Base-by-base conservation (phyloP, 1,140 invertebrate species). In the Apis florea region DNA sequence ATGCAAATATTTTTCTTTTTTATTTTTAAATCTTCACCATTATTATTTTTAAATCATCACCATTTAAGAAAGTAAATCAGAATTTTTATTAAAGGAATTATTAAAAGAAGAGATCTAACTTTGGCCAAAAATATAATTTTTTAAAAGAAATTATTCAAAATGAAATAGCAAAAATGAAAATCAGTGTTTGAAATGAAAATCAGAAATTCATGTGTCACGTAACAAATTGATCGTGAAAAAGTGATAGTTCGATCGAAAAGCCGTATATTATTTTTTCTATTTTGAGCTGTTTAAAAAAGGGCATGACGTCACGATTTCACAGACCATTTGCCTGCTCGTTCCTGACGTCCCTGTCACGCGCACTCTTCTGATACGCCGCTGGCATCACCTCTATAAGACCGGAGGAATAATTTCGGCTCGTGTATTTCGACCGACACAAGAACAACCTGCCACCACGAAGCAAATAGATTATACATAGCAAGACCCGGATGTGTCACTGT, bases 391-490 rank as follows among this genome's bases (percentile, higher is more conserved):
- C 15, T 40, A 9, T n/a, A 12, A 64, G 21, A 12, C 31, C 21
- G 70, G 19, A 61, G 70, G 54, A 75, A 76, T 61, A 76, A 76
- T 81, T 81, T 76, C 54, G 61, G 15, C 54, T 21, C n/a, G 53
- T 61, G 72, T 76, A 68, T 74, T 21, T 67, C 51, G 12, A 51
- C 69, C 78, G 72, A 76, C 68, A 68, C 47, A 47, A 73, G 54
- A 63, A 53, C 31, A 40, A 24, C 8, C 13, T 73, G 70, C 15
- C 49, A 74, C 11, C 4, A 17, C n/a, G 40, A 21, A 68, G 76
- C 53, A 19, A 40, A 47, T n/a, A 9, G 61, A 81, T 81, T 75
- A 73, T 73, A 47, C 70, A n/a, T 26, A 21, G 67, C 68, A 72
- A 51, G 26, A 63, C 24, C 56, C 68, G 49, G 77, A 72, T 40